Conservation (phyloP, 2,888 invertebrate genomes). For the Monochamus alternatus region DNA sequence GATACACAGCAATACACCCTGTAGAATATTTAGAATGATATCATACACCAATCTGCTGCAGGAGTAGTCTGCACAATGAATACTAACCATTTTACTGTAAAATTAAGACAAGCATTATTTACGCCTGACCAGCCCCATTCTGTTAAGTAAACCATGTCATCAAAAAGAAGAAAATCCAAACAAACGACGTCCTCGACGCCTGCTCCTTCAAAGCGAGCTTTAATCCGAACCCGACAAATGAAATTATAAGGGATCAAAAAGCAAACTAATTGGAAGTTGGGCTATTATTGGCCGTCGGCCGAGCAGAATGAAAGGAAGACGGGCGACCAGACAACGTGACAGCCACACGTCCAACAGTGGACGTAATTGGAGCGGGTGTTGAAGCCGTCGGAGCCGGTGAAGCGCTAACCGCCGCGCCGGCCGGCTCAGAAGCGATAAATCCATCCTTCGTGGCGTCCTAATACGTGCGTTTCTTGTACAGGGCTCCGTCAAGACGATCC, state of each 20-base stretch:
- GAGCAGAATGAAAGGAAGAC: constrained; percentile 20
- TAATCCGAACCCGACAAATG: constrained; percentile 4
- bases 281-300: neutral
- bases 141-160: too few species aligned
- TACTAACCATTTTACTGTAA: too few species aligned
- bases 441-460: constrained; percentile 8
- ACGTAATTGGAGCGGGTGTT: constrained; percentile 51
- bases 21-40: too few species aligned
- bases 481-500: neutral
- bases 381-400: constrained; percentile 38
- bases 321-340: constrained; percentile 40
- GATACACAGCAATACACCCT: too few species aligned
- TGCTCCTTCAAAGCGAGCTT: constrained; percentile 1
- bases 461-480: neutral
- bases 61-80: too few species aligned
- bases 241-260: neutral
- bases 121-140: too few species aligned
- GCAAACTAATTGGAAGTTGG: constrained; percentile 11
- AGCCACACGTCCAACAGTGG: constrained; percentile 40
- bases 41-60: too few species aligned
- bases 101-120: too few species aligned
- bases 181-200: neutral
- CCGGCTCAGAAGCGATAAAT: constrained; percentile 14
- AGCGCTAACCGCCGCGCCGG: constrained; percentile 18
- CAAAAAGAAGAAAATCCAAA: neutral